Percentiles rank a stretch among this genome's conserved stretches.
phyloP scores from a whole-genome alignment of 2,888 invertebrate species.

The Cerastis leucographa region DNA sequence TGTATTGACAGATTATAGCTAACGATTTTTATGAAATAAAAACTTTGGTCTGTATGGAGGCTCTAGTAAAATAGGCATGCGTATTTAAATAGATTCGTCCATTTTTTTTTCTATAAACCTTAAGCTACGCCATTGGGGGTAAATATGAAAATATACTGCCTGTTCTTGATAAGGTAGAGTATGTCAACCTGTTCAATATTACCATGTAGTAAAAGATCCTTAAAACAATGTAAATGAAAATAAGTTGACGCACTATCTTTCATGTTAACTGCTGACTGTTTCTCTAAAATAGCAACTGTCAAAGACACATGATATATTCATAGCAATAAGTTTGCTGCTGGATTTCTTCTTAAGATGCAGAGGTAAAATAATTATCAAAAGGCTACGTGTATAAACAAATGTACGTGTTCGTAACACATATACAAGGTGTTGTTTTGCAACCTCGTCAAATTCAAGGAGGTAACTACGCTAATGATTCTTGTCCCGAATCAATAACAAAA shows the following conservation, averaged over 20 bases:
- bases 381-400: too few species aligned
- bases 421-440: too few species aligned
- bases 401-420: too few species aligned
- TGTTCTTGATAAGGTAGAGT: not conserved
- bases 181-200: not conserved
- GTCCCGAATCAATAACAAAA: too few species aligned
- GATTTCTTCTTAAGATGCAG: not conserved
- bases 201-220: not conserved
- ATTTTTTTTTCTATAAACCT: not conserved
- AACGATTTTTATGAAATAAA: constrained; percentile 38
- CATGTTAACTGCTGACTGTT: not conserved
- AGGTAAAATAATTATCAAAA: not conserved
- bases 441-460: too few species aligned
- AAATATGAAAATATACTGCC: not conserved
- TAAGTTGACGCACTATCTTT: not conserved
- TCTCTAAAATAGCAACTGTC: too few species aligned
- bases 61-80: not conserved
- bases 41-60: constrained; percentile 8
- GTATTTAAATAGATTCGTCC: not conserved
- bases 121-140: not conserved
- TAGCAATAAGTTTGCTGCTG: not conserved
- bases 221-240: not conserved
- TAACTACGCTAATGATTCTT: too few species aligned
- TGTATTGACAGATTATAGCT: constrained; percentile 1
- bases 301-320: too few species aligned